phyloP scores from a whole-genome alignment of 2,113 vertebrate genomes.

The Pogona vitticeps region DNA sequence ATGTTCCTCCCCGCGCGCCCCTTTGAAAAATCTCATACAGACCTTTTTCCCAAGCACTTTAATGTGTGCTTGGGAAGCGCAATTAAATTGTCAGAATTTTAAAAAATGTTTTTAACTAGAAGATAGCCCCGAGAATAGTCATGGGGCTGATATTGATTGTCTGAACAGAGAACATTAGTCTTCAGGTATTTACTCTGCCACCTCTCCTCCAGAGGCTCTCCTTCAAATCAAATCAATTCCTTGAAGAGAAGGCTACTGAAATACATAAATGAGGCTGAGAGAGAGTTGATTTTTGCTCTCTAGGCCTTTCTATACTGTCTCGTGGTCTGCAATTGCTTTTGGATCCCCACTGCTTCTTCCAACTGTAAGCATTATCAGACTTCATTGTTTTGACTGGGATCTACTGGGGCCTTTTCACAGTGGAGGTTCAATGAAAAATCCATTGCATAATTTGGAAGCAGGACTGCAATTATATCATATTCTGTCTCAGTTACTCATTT shows the following conservation, averaged over 20 bases:
- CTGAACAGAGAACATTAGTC: conserved; percentile 94
- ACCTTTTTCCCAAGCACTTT: conserved; percentile 81
- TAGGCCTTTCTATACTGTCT: conserved; percentile 35
- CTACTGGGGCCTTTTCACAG: neutral
- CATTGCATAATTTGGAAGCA: neutral
- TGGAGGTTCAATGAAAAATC: neutral
- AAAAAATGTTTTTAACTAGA: conserved; percentile 99
- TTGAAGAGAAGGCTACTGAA: conserved; percentile 87
- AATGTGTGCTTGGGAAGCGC: conserved; percentile 87
- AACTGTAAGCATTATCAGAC: conserved; percentile 12
- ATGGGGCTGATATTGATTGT: conserved; percentile 94
- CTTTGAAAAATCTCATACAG: conserved; percentile 83
- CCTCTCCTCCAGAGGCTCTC: conserved; percentile 86
- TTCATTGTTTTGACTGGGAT: neutral
- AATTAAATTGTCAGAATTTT: conserved; percentile 99
- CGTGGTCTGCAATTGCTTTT: conserved; percentile 24
- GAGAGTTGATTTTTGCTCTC: conserved; percentile 50
- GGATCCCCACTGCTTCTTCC: conserved; percentile 42
- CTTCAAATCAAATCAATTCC: conserved; percentile 92
- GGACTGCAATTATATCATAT: neutral
- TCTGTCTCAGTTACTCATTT: conserved; percentile 19
- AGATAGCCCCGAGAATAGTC: conserved; percentile 92
- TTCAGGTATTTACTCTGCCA: conserved; percentile 98
- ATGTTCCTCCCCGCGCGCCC: conserved; percentile 38
- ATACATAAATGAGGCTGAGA: conserved; percentile 79